phyloP scores from a whole-genome alignment of 2,113 vertebrate species.

The Lates calcarifer region DNA sequence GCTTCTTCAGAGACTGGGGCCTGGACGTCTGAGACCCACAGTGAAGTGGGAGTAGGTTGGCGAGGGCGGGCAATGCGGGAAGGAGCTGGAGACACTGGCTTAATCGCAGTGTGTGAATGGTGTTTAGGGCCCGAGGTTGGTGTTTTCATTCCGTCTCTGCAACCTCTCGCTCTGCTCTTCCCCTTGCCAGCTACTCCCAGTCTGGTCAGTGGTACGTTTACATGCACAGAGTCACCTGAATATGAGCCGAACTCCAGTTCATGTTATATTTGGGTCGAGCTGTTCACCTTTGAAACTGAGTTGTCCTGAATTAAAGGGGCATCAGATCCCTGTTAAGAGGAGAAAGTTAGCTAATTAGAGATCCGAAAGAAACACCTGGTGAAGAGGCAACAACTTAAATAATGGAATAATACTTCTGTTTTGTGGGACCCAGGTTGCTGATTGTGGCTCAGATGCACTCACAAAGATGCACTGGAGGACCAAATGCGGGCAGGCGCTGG shows the following conservation, averaged over 20 bases:
- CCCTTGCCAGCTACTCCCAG: constrained; percentile 16
- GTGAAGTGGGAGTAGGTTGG: background rate
- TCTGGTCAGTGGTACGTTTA: constrained; percentile 51
- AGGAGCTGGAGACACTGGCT: background rate
- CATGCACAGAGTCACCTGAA: constrained; percentile 68
- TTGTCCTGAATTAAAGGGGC: background rate
- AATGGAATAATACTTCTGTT: background rate
- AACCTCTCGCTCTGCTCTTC: background rate
- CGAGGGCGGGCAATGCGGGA: background rate
- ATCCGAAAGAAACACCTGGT: background rate
- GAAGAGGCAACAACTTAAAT: background rate
- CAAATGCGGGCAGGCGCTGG: background rate
- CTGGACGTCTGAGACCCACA: constrained; percentile 87
- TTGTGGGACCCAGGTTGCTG: background rate
- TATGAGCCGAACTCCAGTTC: background rate
- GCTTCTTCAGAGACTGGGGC: constrained; percentile 94
- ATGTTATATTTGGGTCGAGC: constrained; percentile 2
- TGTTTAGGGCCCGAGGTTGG: background rate
- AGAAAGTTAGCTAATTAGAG: background rate
- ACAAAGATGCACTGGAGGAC: background rate
- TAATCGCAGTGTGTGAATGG: background rate
- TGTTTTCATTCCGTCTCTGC: constrained; percentile 8
- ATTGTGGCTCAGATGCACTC: background rate
- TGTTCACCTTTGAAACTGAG: background rate
- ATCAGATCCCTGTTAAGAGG: background rate